Base-by-base conservation (phyloP, 1,140 invertebrate genomes). In the Luehdorfia chinensis region DNA sequence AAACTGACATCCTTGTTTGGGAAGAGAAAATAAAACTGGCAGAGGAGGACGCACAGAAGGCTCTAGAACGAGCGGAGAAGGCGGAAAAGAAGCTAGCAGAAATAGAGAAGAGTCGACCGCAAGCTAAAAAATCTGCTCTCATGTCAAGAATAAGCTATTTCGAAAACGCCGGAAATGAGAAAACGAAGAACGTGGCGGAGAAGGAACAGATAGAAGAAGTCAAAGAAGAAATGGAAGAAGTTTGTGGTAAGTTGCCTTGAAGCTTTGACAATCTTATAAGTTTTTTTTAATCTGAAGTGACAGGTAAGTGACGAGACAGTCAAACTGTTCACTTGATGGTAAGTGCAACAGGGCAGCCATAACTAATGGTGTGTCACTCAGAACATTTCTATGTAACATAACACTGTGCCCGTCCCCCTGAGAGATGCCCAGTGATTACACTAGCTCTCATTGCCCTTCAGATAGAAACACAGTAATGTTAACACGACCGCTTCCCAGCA, bases 1-100 rank as follows among this genome's bases (percentile, higher is more conserved):
- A 92, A 45, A 89, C 90, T 0, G 90, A 93, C 53, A 89, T 92
- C 13, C 90, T 93, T 34, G 81, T 93, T 4, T 88, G 93, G 31
- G 91, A 93, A 55, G 92, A 93, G 64, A 92, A 92, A 51, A 78
- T 94, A 8, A 91, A 89, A 68, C 62, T 93, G 0, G 90, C 91
- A 0, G 92, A 93, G 62, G 89, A 90, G 2, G 92, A 93, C 55
- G 76, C 92, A 1, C 84, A 89, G 36, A 87, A 89, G 46, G 90
- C 91, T 1, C 52, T 88, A 11, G 85, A 91, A 57, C 72, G 91
- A 53, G 91, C 91, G 0, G 90, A 92, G 52, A 84, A 67, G 28
- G 91, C 91, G 0, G 92, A 94, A 48, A 85, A 55, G 50, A 87
- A 87, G 49, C 85, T 90, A 0, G 66, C 87, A 7, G 84, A 91